Evolutionary conservation across 23 tunicate genomes (phyloP), one percentile per base, ranked within the genome.

Genomic region (Styela clava): DNA sequence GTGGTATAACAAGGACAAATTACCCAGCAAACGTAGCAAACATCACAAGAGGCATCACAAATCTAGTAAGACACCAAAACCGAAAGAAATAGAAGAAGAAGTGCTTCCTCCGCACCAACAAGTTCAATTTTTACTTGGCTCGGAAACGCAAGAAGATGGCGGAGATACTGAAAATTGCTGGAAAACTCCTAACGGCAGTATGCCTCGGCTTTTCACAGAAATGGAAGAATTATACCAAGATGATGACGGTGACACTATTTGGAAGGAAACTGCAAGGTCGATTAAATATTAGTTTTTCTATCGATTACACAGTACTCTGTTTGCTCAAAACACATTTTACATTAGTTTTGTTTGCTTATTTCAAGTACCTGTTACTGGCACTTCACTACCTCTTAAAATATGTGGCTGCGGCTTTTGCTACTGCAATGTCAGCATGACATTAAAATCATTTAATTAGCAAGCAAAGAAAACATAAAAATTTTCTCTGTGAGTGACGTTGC

Each of bases 241-340:
- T 44, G 93, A 87, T 51, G 83, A 74, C 26, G 93, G 87, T 20
- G 87, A 93, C 24, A 34, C 82, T 2, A 30, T 86, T 23, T 93
- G 98, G 98, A 93, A 80, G 76, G 98, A 93, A 74, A 83, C 89
- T 22, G 98, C 89, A 0, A 84, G 98, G 98, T 93, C 71, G 31
- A 65, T 65, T 5, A 25, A 26, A 65, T 65, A 65, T 65, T 21
- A 61, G n/a, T n/a, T n/a, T n/a, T n/a, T n/a, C n/a, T n/a, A n/a
- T n/a, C n/a, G n/a, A n/a, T n/a, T n/a, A n/a, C n/a, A n/a, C n/a
- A n/a, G n/a, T n/a, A n/a, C n/a, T 44, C 12, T 44, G 56, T 44
- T 44, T 44, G 56, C 56, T 12, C 56, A 44, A 44, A 44, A 12
- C 56, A 44, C 56, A 44, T 44, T 5, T 44, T 5, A 44, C 56